Percentiles rank a stretch among this genome's conserved stretches.
These are phyloP conservation scores for Uria lomvia DNA, from an alignment of 2,113 vertebrate genomes.

Conservation along the genomic window DNA sequence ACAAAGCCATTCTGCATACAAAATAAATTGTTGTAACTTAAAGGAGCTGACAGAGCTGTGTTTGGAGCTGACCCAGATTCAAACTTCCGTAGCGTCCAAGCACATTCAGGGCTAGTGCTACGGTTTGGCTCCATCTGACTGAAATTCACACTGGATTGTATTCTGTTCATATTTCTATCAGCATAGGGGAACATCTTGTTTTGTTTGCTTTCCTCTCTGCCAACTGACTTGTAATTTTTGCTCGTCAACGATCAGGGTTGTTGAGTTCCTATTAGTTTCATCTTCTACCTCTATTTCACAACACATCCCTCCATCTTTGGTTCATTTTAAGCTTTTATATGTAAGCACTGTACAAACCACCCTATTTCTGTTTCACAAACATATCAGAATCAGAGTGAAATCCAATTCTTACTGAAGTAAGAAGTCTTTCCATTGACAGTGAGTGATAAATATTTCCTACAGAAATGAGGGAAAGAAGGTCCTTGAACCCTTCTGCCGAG, in stretches of 20 bases:
- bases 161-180: background rate
- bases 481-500: background rate
- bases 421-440: background rate
- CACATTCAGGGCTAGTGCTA: background rate
- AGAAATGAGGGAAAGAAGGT: background rate
- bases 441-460: background rate
- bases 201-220: background rate
- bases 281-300: background rate
- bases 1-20: background rate
- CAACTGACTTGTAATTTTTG: background rate
- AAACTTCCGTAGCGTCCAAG: background rate
- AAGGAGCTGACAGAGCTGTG: background rate
- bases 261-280: background rate
- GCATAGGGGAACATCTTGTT: background rate
- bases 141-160: background rate
- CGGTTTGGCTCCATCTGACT: background rate
- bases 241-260: background rate
- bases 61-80: conserved; percentile 10
- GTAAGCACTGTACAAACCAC: background rate
- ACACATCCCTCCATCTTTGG: background rate
- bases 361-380: background rate
- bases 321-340: background rate
- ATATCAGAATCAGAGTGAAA: background rate
- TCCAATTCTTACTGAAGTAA: background rate
- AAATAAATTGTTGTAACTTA: background rate